Conservation (phyloP, 2,113 vertebrate species). For the Percina caprodes region DNA sequence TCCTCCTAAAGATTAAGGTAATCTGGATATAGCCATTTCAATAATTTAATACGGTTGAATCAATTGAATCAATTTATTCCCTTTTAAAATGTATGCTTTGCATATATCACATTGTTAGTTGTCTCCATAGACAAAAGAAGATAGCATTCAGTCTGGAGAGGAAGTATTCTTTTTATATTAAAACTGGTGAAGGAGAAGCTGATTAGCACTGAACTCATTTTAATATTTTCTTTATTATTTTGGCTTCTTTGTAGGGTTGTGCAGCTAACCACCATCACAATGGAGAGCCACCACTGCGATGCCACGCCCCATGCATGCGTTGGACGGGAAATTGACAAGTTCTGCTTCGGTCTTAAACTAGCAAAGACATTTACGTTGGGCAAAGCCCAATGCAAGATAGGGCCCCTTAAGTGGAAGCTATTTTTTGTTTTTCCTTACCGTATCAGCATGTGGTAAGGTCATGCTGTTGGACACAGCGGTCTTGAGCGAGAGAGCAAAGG, state of each 20-base stretch:
- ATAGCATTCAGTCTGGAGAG: slow-evolving; percentile 3
- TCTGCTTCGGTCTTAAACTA: too few relatives aligned
- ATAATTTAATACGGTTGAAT: neutral
- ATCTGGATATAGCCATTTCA: neutral
- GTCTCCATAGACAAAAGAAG: neutral
- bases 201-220: neutral
- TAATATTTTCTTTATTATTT: neutral
- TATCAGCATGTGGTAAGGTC: too few relatives aligned
- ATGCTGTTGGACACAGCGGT: too few relatives aligned
- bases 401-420: too few relatives aligned
- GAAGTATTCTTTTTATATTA: neutral
- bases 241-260: neutral
- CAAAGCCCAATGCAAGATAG: too few relatives aligned
- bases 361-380: too few relatives aligned
- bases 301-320: too few relatives aligned
- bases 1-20: neutral
- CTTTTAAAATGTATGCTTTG: neutral
- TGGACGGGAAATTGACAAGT: too few relatives aligned
- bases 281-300: too few relatives aligned
- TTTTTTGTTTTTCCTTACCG: too few relatives aligned
- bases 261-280: too few relatives aligned
- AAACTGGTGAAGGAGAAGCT: neutral
- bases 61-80: neutral
- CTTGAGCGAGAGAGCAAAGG: too few relatives aligned
- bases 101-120: neutral